phyloP scores from a whole-genome alignment of 2,888 invertebrate genomes.

The Aleiodes leptofemur region DNA sequence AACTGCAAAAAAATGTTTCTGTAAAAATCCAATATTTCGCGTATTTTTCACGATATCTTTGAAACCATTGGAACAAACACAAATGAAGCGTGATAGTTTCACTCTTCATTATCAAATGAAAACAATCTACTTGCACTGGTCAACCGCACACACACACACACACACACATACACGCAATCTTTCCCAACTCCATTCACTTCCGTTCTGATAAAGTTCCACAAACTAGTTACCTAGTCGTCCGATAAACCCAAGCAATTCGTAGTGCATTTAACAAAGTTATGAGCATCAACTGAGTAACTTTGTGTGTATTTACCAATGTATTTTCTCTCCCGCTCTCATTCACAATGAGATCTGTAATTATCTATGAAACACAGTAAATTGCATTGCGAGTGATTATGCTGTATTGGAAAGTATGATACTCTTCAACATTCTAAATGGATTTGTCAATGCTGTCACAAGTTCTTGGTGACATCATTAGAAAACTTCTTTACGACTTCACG shows the following conservation, averaged over 20 bases:
- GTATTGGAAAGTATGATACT: no score
- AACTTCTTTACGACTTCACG: no score
- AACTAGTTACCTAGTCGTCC: conserved; percentile 47
- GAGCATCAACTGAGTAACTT: conserved; percentile 7
- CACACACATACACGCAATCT: conserved; percentile 47
- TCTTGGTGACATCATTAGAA: background rate
- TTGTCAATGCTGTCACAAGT: conserved; percentile 7
- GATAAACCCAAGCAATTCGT: conserved; percentile 49
- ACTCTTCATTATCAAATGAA: conserved; percentile 16
- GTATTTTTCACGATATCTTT: no score
- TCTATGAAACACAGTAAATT: background rate
- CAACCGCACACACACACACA: conserved; percentile 40
- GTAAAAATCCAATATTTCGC: no score
- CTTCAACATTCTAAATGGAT: background rate
- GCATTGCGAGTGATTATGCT: no score
- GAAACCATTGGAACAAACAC: no score
- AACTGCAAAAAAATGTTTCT: no score
- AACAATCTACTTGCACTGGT: conserved; percentile 49
- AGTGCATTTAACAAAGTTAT: conserved; percentile 29
- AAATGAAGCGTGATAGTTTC: background rate
- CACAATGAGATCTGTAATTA: conserved; percentile 2
- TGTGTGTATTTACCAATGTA: background rate
- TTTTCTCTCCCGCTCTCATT: conserved; percentile 1
- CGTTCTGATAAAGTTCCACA: conserved; percentile 50
- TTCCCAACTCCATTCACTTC: conserved; percentile 59